Conservation (phyloP, 1,140 invertebrate genomes). For the Potamilus streckersoni region DNA sequence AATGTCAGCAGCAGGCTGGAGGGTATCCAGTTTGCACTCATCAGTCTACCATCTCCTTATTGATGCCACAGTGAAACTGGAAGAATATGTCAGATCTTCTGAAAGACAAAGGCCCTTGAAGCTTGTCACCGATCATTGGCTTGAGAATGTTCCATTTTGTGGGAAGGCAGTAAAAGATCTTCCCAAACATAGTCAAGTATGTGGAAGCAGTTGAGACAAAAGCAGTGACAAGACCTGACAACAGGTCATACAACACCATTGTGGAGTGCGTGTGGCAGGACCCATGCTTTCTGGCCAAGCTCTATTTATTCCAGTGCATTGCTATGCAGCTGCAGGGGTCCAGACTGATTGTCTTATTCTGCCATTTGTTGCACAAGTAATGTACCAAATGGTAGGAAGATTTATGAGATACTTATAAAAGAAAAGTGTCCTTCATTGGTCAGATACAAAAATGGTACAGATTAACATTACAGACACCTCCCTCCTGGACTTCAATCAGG, state of each 20-base stretch:
- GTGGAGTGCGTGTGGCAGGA: not conserved
- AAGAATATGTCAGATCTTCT: too few relatives aligned
- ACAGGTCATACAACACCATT: not conserved
- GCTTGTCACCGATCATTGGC: too few relatives aligned
- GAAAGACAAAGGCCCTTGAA: too few relatives aligned
- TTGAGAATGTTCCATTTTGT: too few relatives aligned
- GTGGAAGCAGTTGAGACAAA: too few relatives aligned
- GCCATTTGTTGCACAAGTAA: not conserved
- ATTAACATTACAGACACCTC: not conserved
- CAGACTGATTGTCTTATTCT: not conserved
- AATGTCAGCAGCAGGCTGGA: not conserved
- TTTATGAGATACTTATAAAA: not conserved
- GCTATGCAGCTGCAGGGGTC: not conserved
- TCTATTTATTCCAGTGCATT: not conserved
- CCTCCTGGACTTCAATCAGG: not conserved
- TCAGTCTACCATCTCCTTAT: not conserved
- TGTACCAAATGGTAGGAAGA: not conserved
- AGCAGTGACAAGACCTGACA: not conserved
- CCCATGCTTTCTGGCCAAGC: not conserved
- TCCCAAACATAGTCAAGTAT: too few relatives aligned
- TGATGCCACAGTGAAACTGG: not conserved
- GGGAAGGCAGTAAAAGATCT: too few relatives aligned
- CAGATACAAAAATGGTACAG: not conserved
- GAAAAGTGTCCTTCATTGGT: not conserved
- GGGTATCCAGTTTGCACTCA: not conserved